Conservation (phyloP, 1,140 invertebrate species). For the Zophobas atratus region DNA sequence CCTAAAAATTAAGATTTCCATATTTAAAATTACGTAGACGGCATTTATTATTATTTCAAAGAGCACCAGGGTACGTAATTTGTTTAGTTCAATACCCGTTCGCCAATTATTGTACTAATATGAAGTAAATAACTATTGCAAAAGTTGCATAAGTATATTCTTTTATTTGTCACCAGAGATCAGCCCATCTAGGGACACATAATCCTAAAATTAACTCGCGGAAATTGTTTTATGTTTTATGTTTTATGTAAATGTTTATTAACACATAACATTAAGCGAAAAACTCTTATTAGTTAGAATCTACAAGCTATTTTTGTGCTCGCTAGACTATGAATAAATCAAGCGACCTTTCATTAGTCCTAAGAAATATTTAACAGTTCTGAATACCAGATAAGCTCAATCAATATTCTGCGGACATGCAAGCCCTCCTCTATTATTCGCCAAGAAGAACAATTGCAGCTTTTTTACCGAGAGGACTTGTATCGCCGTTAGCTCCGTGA, state of each 20-base stretch:
- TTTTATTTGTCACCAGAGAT: constrained; percentile 32
- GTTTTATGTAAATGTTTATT: constrained; percentile 33
- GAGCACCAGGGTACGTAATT: no score
- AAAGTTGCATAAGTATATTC: constrained; percentile 21
- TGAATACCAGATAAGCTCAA: constrained; percentile 5
- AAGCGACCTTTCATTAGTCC: constrained; percentile 18
- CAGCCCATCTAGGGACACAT: constrained; percentile 20
- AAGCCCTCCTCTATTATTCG: not conserved
- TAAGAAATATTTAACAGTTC: constrained; percentile 30
- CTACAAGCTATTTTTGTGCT: constrained; percentile 26
- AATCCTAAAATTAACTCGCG: constrained; percentile 17
- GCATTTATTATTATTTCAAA: no score
- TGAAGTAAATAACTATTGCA: not conserved
- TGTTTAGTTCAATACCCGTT: no score
- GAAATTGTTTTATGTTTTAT: constrained; percentile 19
- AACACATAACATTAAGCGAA: constrained; percentile 1
- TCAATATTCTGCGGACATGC: constrained; percentile 8
- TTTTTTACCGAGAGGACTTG: constrained; percentile 46
- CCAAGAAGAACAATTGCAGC: constrained; percentile 14
- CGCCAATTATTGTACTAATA: no score
- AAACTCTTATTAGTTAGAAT: constrained; percentile 17
- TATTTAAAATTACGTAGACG: no score
- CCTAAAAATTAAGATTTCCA: no score
- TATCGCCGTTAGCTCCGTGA: constrained; percentile 49
- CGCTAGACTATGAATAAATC: constrained; percentile 22